phyloP scores from a whole-genome alignment of 92 coral and sea anemone species.

The Metridium senile region DNA sequence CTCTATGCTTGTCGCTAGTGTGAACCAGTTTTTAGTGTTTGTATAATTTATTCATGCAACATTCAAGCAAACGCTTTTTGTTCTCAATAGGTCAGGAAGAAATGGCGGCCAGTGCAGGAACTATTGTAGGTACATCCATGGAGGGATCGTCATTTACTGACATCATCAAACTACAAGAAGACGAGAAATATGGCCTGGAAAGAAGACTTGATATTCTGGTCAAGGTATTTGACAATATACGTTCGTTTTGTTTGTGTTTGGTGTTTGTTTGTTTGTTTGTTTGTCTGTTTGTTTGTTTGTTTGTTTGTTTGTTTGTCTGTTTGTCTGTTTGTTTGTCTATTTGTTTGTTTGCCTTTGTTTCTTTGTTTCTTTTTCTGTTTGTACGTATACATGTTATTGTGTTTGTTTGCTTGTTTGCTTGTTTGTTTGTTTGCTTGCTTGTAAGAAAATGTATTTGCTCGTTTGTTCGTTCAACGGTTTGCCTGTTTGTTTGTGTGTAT shows the following conservation, averaged over 20 bases:
- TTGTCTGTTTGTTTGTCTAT: no score
- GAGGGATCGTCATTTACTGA: constrained; percentile 78
- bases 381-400: no score
- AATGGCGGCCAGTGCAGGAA: constrained; percentile 75
- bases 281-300: neutral
- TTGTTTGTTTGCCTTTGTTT: no score
- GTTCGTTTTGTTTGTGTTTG: neutral
- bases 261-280: neutral
- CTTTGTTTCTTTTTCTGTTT: no score
- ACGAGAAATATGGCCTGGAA: constrained; percentile 89
- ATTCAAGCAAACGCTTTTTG: no score
- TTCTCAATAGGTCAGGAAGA: constrained; percentile 40
- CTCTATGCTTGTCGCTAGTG: no score
- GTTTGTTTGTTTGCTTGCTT: neutral
- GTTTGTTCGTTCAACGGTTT: neutral
- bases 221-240: constrained; percentile 56
- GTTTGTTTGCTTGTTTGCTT: neutral
- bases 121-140: constrained; percentile 77
- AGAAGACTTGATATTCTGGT: constrained; percentile 77
- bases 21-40: no score
- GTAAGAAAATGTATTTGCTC: no score
- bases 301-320: no score
- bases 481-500: neutral
- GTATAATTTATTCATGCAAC: no score
- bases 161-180: constrained; percentile 89